These are phyloP conservation scores for Anastrepha obliqua DNA, from an alignment of 1,140 invertebrate genomes.

Conservation along the genomic window DNA sequence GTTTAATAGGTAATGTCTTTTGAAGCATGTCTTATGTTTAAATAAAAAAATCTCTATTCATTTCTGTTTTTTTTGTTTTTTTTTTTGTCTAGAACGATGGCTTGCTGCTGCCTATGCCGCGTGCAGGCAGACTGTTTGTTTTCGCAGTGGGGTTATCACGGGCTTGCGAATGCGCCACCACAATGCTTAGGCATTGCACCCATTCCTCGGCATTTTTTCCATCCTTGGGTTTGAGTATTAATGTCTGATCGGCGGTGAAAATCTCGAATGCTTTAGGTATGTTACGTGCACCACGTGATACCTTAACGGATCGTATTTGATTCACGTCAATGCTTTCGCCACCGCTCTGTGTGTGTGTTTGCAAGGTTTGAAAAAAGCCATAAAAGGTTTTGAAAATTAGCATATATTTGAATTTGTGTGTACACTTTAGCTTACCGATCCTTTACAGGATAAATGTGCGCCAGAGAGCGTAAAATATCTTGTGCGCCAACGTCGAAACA, in stretches of 20 bases:
- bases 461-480: slow-evolving; percentile 95
- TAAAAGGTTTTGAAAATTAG: too few species aligned
- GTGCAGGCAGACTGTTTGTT: slow-evolving; percentile 81
- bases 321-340: slow-evolving; percentile 89
- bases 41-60: slow-evolving; percentile 45
- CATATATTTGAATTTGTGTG: too few species aligned
- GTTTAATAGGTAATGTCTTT: slow-evolving; percentile 22
- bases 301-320: slow-evolving; percentile 94
- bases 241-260: slow-evolving; percentile 92
- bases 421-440: slow-evolving; percentile 80
- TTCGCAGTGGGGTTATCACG: slow-evolving; percentile 80
- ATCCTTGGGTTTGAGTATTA: slow-evolving; percentile 94
- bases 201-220: slow-evolving; percentile 96
- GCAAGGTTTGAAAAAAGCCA: slow-evolving; percentile 15
- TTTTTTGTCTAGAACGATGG: slow-evolving; percentile 66
- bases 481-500: slow-evolving; percentile 93
- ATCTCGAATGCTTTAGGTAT: slow-evolving; percentile 97
- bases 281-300: slow-evolving; percentile 87
- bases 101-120: slow-evolving; percentile 75
- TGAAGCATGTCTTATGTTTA: slow-evolving; percentile 9
- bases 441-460: slow-evolving; percentile 91
- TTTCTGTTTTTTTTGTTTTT: slow-evolving; percentile 38
- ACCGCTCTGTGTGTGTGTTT: slow-evolving; percentile 77
- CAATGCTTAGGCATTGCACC: slow-evolving; percentile 92
- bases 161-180: slow-evolving; percentile 87